Evolutionary conservation across 2,113 vertebrate genomes (phyloP).

Genomic region (Porphyrio hochstetteri): DNA sequence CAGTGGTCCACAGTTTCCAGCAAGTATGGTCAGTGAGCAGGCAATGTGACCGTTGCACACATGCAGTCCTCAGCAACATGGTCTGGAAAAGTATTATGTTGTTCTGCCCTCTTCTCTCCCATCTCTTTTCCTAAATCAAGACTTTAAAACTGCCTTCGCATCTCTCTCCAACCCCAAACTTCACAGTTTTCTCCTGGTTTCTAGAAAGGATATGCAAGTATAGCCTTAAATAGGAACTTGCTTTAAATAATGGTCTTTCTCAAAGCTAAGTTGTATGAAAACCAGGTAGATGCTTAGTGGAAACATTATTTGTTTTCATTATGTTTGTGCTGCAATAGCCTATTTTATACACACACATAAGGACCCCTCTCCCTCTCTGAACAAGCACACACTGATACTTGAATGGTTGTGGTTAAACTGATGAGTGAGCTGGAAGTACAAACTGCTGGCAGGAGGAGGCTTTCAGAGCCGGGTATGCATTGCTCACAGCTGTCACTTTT

Average conservation of each 20-base stretch:
- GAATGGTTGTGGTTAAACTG: neutral
- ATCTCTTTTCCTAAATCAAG: neutral
- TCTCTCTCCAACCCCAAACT: neutral
- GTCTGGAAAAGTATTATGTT: neutral
- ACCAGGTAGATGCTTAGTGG: neutral
- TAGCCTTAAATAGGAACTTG: neutral
- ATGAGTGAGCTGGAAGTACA: slow-evolving; percentile 1
- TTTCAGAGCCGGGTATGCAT: rapidly evolving
- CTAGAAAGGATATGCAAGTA: neutral
- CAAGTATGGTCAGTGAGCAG: neutral
- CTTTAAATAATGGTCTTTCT: neutral
- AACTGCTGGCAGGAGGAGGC: neutral
- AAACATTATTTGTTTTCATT: neutral
- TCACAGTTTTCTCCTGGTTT: neutral
- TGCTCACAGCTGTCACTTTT: neutral
- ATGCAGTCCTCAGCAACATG: neutral
- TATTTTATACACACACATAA: neutral
- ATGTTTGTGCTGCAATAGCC: neutral
- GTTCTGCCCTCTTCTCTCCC: neutral
- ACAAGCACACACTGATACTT: neutral
- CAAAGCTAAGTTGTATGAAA: neutral
- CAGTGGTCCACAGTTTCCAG: neutral
- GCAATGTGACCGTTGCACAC: neutral
- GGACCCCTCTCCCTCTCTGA: neutral
- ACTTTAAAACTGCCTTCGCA: neutral